A percentile compares a stretch with the other conserved stretches of the same genome.
Conservation (phyloP, 2,888 invertebrate species). For the Melipona bicolor region DNA sequence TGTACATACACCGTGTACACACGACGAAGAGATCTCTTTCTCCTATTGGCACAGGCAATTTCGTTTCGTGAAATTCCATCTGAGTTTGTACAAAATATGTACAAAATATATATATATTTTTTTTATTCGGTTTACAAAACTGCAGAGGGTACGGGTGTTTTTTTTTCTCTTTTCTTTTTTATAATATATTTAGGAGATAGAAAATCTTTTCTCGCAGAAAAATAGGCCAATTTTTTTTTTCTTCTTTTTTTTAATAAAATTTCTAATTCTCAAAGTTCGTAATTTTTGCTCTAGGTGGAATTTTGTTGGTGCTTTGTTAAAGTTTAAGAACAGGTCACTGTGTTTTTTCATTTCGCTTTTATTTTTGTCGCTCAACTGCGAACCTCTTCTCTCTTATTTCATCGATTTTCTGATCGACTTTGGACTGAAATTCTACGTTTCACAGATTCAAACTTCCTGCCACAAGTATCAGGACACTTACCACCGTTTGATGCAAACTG, state of each 20-base stretch:
- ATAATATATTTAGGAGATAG: too few relatives aligned
- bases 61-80: not conserved
- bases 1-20: not conserved
- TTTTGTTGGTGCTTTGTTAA: too few relatives aligned
- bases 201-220: too few relatives aligned
- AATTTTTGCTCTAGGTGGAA: too few relatives aligned
- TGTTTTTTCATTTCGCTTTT: not conserved
- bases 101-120: not conserved
- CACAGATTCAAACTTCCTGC: not conserved
- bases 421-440: not conserved
- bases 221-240: too few relatives aligned
- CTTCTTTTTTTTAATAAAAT: too few relatives aligned
- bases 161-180: too few relatives aligned
- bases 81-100: not conserved
- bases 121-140: not conserved
- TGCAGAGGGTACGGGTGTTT: too few relatives aligned
- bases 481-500: not conserved
- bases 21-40: not conserved
- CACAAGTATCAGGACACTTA: not conserved
- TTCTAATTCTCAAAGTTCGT: not conserved
- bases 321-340: not conserved
- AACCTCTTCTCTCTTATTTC: too few relatives aligned
- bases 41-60: not conserved
- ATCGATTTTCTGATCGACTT: too few relatives aligned
- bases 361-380: not conserved